Evolutionary conservation across 2,113 vertebrate species (phyloP).

Genomic region (Octodon degus): DNA sequence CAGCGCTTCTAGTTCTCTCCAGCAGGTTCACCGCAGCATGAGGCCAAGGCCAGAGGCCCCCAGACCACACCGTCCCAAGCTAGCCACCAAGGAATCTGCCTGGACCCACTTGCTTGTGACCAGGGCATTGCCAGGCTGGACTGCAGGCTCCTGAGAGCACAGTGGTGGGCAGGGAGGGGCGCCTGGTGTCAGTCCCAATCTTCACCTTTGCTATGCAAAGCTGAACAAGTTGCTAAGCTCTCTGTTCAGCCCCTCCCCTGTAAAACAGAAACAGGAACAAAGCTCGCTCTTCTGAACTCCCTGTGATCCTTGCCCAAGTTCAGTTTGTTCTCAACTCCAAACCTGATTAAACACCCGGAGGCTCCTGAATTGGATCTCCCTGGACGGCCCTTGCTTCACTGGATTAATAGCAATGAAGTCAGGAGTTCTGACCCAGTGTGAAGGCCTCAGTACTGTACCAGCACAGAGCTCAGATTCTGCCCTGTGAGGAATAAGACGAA

Average conservation of each 20-base stretch:
- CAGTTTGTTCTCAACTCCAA: not conserved
- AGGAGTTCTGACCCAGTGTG: not conserved
- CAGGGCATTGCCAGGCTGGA: not conserved
- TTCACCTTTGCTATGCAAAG: not conserved
- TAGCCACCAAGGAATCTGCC: not conserved
- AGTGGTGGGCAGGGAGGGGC: not conserved
- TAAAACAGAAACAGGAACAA: not conserved
- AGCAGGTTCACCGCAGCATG: no score
- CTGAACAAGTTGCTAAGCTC: not conserved
- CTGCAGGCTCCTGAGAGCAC: not conserved
- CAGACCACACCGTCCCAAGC: not conserved
- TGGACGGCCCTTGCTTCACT: not conserved
- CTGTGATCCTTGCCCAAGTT: not conserved
- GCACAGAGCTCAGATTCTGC: not conserved
- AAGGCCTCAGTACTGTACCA: not conserved
- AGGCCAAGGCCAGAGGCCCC: not conserved
- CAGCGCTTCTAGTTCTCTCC: not conserved
- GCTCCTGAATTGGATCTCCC: not conserved
- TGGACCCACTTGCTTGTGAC: not conserved
- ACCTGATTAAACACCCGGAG: not conserved
- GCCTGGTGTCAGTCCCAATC: not conserved
- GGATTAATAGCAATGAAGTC: not conserved
- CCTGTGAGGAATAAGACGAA: slow-evolving; percentile 8
- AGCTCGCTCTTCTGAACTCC: not conserved
- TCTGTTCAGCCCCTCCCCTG: not conserved